phyloP scores from a whole-genome alignment of 1,140 invertebrate species.

The Tetraneura akinire region DNA sequence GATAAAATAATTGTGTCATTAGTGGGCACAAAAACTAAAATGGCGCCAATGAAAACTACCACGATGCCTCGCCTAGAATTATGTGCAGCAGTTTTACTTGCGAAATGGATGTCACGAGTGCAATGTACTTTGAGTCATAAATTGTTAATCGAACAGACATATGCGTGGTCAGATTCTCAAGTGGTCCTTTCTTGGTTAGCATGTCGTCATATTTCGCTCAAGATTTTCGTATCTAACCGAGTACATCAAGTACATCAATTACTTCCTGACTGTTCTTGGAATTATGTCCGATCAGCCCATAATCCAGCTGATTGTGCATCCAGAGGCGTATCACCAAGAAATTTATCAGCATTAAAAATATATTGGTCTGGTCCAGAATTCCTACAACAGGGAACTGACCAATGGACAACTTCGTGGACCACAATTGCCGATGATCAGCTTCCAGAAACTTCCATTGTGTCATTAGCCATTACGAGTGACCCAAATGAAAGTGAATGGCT shows the following conservation, averaged over 20 bases:
- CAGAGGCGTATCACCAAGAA: neutral
- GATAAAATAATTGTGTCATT: neutral
- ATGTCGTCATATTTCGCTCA: no score
- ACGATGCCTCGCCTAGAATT: slow-evolving; percentile 1
- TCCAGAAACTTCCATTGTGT: no score
- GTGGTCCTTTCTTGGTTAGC: no score
- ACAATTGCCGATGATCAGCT: neutral
- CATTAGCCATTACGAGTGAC: no score
- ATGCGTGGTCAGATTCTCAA: neutral
- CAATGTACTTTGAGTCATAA: neutral
- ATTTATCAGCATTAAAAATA: neutral
- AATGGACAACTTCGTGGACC: neutral
- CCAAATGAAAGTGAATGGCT: no score
- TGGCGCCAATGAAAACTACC: neutral
- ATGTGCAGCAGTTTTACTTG: neutral
- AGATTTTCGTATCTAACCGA: neutral
- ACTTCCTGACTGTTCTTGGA: neutral
- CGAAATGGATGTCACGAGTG: neutral
- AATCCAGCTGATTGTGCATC: neutral
- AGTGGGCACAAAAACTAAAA: neutral
- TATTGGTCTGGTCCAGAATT: neutral
- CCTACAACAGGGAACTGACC: neutral
- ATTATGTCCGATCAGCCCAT: neutral
- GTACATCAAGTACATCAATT: neutral
- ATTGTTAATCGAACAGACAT: neutral